phyloP scores from a whole-genome alignment of 2,113 vertebrate species.

The Oxyura jamaicensis region DNA sequence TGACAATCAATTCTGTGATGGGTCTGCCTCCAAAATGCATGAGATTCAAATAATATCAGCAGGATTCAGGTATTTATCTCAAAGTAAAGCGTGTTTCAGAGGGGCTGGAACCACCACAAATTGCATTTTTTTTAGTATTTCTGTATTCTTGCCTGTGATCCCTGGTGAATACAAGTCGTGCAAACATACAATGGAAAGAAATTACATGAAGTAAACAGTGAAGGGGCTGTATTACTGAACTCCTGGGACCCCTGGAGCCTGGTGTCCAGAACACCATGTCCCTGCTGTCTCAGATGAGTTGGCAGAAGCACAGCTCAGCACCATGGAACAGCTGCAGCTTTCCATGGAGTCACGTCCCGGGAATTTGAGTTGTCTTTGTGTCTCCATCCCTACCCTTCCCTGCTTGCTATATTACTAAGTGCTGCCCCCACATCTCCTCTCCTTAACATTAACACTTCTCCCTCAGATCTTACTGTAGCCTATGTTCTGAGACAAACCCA shows the following conservation, averaged over 20 bases:
- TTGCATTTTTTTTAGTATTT: background rate
- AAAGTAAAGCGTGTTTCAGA: background rate
- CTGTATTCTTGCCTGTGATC: background rate
- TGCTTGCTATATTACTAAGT: background rate
- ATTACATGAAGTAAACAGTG: background rate
- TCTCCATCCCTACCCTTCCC: background rate
- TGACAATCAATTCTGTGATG: background rate
- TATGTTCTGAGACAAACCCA: background rate
- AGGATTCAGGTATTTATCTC: background rate
- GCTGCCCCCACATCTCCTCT: background rate
- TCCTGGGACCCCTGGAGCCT: background rate
- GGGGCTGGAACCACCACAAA: background rate
- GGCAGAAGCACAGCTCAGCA: background rate
- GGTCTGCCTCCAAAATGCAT: background rate
- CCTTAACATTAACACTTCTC: rapidly evolving
- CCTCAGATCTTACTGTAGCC: background rate
- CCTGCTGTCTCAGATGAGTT: background rate
- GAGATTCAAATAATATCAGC: background rate
- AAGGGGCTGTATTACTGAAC: background rate
- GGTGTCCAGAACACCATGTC: background rate
- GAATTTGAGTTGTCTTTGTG: background rate
- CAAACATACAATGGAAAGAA: background rate
- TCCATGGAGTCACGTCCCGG: rapidly evolving
- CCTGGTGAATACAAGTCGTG: background rate
- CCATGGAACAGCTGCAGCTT: background rate